Conservation (phyloP, 2,797 vertebrate genomes). For the Tokudaia tokunoshimensis region DNA sequence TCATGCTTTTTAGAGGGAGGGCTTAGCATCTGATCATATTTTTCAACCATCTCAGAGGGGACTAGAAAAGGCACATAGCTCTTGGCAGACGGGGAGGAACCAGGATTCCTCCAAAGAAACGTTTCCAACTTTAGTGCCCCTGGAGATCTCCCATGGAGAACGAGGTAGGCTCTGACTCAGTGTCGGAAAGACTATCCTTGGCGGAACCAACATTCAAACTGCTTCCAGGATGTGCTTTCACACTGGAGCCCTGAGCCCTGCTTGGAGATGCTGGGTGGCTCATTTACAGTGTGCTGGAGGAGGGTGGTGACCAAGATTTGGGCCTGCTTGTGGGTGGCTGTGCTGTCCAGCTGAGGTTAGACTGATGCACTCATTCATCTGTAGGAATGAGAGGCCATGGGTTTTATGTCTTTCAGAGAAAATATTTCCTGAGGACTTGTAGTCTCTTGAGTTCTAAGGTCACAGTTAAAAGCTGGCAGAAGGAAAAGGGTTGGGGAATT, state of each 20-base stretch:
- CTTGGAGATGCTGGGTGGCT: not conserved
- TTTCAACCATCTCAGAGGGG: not conserved
- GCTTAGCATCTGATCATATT: not conserved
- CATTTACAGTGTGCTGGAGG: fast-evolving
- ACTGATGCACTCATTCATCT: fast-evolving
- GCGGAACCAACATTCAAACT: fast-evolving
- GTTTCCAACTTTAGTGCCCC: fast-evolving
- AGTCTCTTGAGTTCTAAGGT: not conserved
- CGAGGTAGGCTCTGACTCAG: slow-evolving; percentile 82
- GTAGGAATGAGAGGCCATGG: not conserved
- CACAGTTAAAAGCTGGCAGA: not conserved
- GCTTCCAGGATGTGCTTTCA: not conserved
- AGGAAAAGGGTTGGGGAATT: not conserved
- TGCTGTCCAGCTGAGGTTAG: not conserved
- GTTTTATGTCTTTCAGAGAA: not conserved
- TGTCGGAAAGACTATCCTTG: fast-evolving
- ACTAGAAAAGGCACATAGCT: not conserved
- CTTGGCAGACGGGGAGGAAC: fast-evolving
- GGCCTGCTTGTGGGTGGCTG: not conserved
- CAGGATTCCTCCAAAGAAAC: not conserved
- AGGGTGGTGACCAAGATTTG: not conserved
- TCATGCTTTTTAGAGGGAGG: not conserved
- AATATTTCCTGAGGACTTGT: not conserved
- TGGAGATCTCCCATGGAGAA: slow-evolving; percentile 75
- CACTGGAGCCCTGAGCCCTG: not conserved